phyloP scores from a whole-genome alignment of 2,113 vertebrate species.

The Delphinapterus leucas region DNA sequence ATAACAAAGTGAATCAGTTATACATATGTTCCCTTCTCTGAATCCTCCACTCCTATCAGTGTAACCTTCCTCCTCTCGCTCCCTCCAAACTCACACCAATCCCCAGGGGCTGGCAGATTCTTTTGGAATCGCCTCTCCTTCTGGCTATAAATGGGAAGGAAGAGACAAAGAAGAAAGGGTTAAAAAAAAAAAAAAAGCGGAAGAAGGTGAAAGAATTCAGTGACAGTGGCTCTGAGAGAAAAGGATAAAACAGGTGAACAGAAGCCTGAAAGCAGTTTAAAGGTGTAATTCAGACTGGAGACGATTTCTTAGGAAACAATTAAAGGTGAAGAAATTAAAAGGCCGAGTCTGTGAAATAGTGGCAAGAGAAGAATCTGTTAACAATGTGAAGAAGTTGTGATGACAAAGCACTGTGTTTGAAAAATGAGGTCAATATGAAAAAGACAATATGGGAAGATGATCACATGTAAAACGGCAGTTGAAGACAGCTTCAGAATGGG shows the following conservation, averaged over 20 bases:
- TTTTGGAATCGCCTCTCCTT: not conserved
- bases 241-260: not conserved
- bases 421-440: conserved; percentile 48
- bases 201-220: not conserved
- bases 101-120: not conserved
- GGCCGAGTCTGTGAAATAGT: conserved; percentile 25
- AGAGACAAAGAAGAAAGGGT: not conserved
- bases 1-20: no score
- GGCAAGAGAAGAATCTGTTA: conserved; percentile 11
- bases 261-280: not conserved
- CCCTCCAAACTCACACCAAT: not conserved
- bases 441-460: not conserved
- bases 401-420: not conserved
- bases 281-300: not conserved
- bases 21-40: not conserved
- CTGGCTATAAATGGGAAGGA: not conserved
- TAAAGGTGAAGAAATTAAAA: conserved; percentile 67
- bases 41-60: not conserved
- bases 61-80: not conserved
- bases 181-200: not conserved
- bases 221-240: not conserved
- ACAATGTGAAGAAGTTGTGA: conserved; percentile 7
- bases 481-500: not conserved
- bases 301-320: conserved; percentile 42
- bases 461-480: not conserved